Percentiles rank a stretch among this genome's conserved stretches.
These are phyloP conservation scores for Panurus biarmicus DNA, from an alignment of 2,113 vertebrate genomes.

Conservation along the genomic window DNA sequence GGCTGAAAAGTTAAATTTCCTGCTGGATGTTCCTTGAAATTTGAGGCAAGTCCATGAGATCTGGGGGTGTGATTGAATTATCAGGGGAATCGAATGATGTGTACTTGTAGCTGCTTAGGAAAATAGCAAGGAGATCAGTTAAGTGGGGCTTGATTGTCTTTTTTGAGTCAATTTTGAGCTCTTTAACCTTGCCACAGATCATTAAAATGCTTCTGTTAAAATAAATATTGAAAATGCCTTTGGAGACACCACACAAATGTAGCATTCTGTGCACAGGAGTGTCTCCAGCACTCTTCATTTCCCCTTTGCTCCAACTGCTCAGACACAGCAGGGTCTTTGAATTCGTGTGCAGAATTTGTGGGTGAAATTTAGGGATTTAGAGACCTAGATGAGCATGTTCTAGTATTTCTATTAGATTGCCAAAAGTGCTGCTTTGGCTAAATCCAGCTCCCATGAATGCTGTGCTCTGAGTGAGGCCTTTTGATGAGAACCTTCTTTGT, in stretches of 20 bases:
- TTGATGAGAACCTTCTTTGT: background rate
- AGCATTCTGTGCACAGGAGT: background rate
- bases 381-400: background rate
- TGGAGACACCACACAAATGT: background rate
- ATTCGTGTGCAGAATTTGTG: background rate
- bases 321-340: background rate
- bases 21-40: background rate
- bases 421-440: background rate
- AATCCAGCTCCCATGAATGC: background rate
- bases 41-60: background rate
- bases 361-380: background rate
- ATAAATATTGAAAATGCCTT: background rate
- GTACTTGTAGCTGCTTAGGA: background rate
- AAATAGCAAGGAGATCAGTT: background rate
- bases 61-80: background rate
- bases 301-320: background rate
- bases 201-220: background rate
- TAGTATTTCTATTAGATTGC: background rate
- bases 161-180: background rate
- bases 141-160: background rate
- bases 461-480: background rate
- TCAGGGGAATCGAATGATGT: background rate
- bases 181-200: background rate
- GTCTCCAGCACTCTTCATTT: background rate
- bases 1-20: background rate